Base-by-base conservation (phyloP, 2,113 vertebrate species). In the Neopipo cinnamomea region DNA sequence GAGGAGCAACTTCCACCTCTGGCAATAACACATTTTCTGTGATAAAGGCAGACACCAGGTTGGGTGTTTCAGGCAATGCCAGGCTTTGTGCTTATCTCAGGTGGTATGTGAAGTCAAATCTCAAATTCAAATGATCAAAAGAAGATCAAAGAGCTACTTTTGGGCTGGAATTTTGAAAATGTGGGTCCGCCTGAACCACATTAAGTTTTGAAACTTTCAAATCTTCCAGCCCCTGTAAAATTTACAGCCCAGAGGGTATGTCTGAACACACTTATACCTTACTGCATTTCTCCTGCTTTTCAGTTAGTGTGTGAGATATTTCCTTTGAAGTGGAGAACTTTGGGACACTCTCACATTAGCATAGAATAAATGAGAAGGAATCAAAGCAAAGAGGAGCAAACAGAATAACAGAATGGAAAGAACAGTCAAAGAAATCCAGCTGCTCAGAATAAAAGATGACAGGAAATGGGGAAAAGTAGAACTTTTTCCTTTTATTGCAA, bases 131-230 rank as follows among this genome's bases (percentile, higher is more conserved):
- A 46, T 11, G 65, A 84, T 87, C 68, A 94, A 86, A 93, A 86
- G 73, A 91, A 86, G 88, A 97, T 95, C 96, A 97, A 96, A 96
- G 91, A 72, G 21, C 18, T 24, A 21, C 42, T 86, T 83, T 63
- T 9, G 41, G 35, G 83, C 47, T 18, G 9, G 7, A 71, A 77
- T 72, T 88, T 56, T 72, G 68, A 80, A 85, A 84, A 90, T 0
- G 5, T n/a, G 59, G 44, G 27, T 46, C 61, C 16, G 35, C n/a
- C 56, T 78, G 61, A 91, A 75, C 31, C 37, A 44, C 6, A n/a
- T 47, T 78, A 28, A 25, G 8, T 84, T 84, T 42, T 8, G 56
- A 8, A 56, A 23, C 28, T 89, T 94, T 75, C 63, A 53, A 89
- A 91, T 85, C 78, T 92, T 33, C 12, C 53, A 84, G 73, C 10